These are phyloP conservation scores for Ophion slaviceki DNA, from an alignment of 2,888 invertebrate species.

Conservation along the genomic window DNA sequence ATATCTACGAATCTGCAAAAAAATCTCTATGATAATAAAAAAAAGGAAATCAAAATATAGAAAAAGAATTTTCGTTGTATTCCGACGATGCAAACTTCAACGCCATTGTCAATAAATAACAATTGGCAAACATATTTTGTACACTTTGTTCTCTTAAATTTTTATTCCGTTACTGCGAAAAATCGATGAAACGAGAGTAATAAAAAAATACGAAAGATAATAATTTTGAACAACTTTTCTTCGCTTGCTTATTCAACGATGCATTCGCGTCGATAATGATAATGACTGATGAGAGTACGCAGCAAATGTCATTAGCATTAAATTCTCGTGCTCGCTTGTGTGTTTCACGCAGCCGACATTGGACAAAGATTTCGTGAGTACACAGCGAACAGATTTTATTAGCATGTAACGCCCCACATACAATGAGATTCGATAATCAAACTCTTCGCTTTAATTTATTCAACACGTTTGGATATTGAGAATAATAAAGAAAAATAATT, in stretches of 20 bases:
- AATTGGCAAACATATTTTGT: no score
- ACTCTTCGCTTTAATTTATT: slow-evolving; percentile 29
- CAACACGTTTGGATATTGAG: not conserved
- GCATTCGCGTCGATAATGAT: not conserved
- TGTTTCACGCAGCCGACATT: slow-evolving; percentile 72
- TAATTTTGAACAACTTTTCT: not conserved
- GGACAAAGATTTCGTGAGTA: slow-evolving; percentile 78
- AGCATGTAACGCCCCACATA: slow-evolving; percentile 38
- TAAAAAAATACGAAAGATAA: not conserved
- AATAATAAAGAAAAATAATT: no score
- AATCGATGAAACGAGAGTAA: no score
- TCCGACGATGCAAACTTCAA: not conserved
- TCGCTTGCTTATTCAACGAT: not conserved
- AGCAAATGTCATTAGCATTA: slow-evolving; percentile 21
- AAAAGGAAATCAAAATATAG: no score
- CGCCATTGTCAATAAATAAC: no score
- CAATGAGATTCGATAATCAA: slow-evolving; percentile 39
- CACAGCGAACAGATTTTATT: slow-evolving; percentile 25
- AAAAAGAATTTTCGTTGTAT: no score
- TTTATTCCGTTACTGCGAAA: no score
- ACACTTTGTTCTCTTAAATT: no score
- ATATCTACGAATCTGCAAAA: no score
- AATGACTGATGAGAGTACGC: not conserved
- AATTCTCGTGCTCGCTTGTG: slow-evolving; percentile 41
- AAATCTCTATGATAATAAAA: no score